Percentiles rank a stretch among this genome's conserved stretches.
Evolutionary conservation across 2,113 vertebrate genomes (phyloP).

Genomic region (Bostrychus sinensis): DNA sequence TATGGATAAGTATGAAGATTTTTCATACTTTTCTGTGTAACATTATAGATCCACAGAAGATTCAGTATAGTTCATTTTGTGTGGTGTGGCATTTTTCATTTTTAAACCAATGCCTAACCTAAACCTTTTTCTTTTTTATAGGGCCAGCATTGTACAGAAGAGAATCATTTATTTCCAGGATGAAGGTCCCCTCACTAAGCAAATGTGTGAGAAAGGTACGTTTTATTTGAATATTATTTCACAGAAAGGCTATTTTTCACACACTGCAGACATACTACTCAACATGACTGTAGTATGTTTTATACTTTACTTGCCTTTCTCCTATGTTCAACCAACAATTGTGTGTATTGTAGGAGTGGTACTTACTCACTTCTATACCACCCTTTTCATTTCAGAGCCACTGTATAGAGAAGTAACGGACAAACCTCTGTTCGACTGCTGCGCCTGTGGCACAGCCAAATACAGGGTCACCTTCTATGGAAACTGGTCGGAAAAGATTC

Average conservation of each 20-base stretch:
- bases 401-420: constrained; percentile 84
- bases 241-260: neutral
- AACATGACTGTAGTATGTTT: constrained; percentile 9
- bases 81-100: neutral
- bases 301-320: constrained; percentile 15
- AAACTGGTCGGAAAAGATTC: constrained; percentile 97
- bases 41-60: neutral
- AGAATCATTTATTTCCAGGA: constrained; percentile 98
- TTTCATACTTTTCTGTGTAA: neutral
- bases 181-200: constrained; percentile 94
- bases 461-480: constrained; percentile 96
- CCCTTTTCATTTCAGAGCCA: constrained; percentile 76
- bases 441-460: constrained; percentile 96
- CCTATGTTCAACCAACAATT: constrained; percentile 23
- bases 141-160: constrained; percentile 97
- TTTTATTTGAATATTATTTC: constrained; percentile 9
- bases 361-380: neutral
- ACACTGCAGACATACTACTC: neutral
- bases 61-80: constrained; percentile 4
- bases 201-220: constrained; percentile 96
- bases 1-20: no score
- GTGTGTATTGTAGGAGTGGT: neutral
- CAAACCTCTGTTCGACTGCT: constrained; percentile 88
- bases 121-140: constrained; percentile 61
- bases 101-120: neutral